These are phyloP conservation scores for Argynnis bischoffii DNA, from an alignment of 2,888 invertebrate species.

Conservation along the genomic window DNA sequence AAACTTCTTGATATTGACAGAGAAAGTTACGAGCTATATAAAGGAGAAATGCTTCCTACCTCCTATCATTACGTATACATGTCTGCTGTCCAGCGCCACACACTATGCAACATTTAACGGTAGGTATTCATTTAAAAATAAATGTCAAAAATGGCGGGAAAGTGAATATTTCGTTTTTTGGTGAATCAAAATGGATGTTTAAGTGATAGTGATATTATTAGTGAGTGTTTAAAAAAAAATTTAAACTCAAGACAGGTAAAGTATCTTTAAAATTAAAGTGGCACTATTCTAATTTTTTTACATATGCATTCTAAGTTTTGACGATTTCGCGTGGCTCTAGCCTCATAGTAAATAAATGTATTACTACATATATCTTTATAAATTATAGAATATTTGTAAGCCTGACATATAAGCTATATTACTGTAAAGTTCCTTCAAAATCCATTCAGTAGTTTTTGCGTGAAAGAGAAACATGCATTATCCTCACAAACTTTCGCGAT, in stretches of 20 bases:
- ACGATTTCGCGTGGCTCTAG: too few relatives aligned
- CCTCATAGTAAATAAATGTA: too few relatives aligned
- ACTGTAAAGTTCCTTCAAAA: too few relatives aligned
- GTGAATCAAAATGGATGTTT: constrained; percentile 36
- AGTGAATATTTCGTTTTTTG: constrained; percentile 30
- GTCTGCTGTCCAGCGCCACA: constrained; percentile 63
- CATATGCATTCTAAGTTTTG: too few relatives aligned
- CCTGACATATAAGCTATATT: too few relatives aligned
- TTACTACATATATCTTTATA: too few relatives aligned
- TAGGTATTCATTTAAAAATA: constrained; percentile 60
- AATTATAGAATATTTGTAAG: too few relatives aligned
- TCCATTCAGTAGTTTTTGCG: too few relatives aligned
- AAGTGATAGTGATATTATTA: constrained; percentile 32
- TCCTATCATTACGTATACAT: constrained; percentile 64
- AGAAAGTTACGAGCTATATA: constrained; percentile 78
- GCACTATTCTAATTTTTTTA: too few relatives aligned
- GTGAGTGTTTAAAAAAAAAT: constrained; percentile 22
- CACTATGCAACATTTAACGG: constrained; percentile 79
- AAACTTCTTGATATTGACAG: constrained; percentile 47
- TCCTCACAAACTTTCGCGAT: too few relatives aligned
- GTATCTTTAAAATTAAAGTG: background rate
- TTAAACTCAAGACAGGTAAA: constrained; percentile 23
- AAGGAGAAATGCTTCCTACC: constrained; percentile 67
- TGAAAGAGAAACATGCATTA: too few relatives aligned
- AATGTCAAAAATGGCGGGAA: constrained; percentile 46